Evolutionary conservation across 2,113 vertebrate genomes (phyloP).

Genomic region (Proteles cristata): DNA sequence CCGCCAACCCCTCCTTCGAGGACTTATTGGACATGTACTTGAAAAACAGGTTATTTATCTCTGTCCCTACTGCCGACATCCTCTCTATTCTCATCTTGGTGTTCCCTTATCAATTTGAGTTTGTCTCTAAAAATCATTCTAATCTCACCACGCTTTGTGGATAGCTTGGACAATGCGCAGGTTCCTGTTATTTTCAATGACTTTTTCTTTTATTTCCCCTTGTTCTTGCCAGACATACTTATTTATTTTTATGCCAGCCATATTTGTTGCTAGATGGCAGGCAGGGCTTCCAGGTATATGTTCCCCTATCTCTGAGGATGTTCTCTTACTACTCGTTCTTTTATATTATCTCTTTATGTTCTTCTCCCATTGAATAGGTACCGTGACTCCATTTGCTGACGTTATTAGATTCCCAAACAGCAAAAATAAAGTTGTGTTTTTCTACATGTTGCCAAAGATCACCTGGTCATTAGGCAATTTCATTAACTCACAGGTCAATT

Average conservation of each 20-base stretch:
- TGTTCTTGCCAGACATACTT: conserved; percentile 10
- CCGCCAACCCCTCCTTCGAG: conserved; percentile 51
- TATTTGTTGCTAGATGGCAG: background rate
- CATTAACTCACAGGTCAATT: background rate
- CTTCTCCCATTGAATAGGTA: background rate
- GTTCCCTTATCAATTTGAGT: conserved; percentile 64
- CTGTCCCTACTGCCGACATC: conserved; percentile 49
- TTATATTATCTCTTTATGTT: background rate
- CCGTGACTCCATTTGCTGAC: background rate
- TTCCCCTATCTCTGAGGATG: background rate
- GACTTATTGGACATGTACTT: conserved; percentile 33
- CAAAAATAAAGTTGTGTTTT: conserved; percentile 29
- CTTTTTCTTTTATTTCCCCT: conserved; percentile 51
- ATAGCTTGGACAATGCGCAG: conserved; percentile 43
- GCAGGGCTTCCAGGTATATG: background rate
- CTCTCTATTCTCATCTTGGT: conserved; percentile 48
- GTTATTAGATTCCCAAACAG: background rate
- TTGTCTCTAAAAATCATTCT: conserved; percentile 69
- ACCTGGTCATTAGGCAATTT: background rate
- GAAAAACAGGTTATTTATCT: conserved; percentile 78
- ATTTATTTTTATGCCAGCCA: conserved; percentile 46
- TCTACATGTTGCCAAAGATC: background rate
- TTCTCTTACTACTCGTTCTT: background rate
- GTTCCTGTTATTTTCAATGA: conserved; percentile 41
- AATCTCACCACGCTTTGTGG: background rate